Conservation (phyloP, 2,888 invertebrate species). For the Brachyptera putata region DNA sequence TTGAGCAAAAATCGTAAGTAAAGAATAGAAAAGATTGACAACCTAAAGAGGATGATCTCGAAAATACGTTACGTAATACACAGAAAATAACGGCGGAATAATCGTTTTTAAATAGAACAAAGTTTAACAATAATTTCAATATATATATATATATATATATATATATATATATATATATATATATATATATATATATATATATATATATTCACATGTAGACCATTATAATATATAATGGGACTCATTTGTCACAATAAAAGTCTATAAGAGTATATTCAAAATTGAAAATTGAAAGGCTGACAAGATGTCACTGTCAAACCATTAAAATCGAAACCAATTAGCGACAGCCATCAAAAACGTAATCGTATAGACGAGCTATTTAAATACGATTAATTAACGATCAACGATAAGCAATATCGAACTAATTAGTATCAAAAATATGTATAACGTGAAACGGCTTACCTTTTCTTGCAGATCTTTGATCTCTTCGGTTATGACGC, state of each 20-base stretch:
- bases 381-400: neutral
- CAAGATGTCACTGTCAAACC: slow-evolving; percentile 3
- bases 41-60: slow-evolving; percentile 16
- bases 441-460: neutral
- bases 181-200: too few relatives aligned
- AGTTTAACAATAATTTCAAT: too few relatives aligned
- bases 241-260: neutral
- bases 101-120: too few relatives aligned
- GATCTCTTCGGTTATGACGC: too few relatives aligned
- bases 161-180: too few relatives aligned
- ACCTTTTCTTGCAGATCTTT: neutral
- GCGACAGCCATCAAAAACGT: neutral
- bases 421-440: slow-evolving; percentile 2
- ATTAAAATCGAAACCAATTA: neutral
- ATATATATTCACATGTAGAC: too few relatives aligned
- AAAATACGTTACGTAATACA: slow-evolving; percentile 14
- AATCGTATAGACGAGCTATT: neutral
- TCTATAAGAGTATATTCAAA: neutral
- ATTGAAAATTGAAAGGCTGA: neutral
- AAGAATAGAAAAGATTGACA: slow-evolving; percentile 3
- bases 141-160: too few relatives aligned
- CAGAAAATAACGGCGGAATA: neutral
- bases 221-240: neutral
- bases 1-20: neutral
- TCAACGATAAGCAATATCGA: neutral